phyloP scores from a whole-genome alignment of 2,797 vertebrate genomes.

The Passerculus sandwichensis region DNA sequence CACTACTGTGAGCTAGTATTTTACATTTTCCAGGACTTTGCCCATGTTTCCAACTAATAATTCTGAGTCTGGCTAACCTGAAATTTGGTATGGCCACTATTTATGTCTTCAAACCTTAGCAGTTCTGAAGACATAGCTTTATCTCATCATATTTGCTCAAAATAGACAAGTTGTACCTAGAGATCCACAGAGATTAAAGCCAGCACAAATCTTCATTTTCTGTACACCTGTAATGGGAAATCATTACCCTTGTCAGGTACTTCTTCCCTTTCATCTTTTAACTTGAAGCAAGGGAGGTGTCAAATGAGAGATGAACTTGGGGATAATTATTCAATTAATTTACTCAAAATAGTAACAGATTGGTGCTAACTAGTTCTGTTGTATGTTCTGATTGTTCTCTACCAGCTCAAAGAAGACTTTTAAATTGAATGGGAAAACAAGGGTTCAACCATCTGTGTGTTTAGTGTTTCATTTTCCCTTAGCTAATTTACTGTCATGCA shows the following conservation, averaged over 20 bases:
- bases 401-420: neutral
- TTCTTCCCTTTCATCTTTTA: neutral
- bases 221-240: neutral
- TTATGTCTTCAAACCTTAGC: neutral
- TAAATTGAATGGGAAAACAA: neutral
- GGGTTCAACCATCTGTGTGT: neutral
- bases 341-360: neutral
- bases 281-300: neutral
- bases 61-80: neutral
- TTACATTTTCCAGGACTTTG: neutral
- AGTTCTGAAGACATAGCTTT: neutral
- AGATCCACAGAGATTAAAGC: neutral
- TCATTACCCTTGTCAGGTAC: neutral
- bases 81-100: neutral
- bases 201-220: neutral
- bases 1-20: neutral
- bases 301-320: neutral
- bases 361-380: neutral
- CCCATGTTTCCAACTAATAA: neutral
- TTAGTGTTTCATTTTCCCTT: neutral
- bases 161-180: neutral
- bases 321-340: neutral
- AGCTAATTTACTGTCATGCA: neutral
- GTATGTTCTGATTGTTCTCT: neutral
- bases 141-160: neutral